These are phyloP conservation scores for Jordanella pulchra DNA, from an alignment of 2,797 vertebrate genomes.

Conservation along the genomic window DNA sequence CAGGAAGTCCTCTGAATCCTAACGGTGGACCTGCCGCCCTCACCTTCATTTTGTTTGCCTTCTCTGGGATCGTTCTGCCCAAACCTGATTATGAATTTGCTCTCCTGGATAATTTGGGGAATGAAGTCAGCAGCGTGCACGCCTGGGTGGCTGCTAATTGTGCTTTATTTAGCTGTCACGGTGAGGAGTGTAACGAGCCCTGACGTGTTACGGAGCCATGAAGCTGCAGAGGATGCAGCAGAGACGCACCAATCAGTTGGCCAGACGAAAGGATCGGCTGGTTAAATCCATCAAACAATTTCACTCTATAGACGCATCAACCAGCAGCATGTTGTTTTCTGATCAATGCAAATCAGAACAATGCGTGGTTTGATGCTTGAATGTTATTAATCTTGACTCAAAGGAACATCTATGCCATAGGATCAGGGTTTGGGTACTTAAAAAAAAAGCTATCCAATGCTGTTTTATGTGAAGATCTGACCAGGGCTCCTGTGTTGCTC, in stretches of 20 bases:
- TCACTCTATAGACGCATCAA: neutral
- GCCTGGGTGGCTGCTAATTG: slow-evolving; percentile 75
- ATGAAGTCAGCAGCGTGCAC: slow-evolving; percentile 50
- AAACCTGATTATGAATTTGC: slow-evolving; percentile 44
- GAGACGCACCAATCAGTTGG: neutral
- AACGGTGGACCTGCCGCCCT: slow-evolving; percentile 34
- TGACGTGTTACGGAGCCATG: slow-evolving; percentile 78
- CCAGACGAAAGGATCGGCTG: neutral
- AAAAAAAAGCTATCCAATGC: too few species aligned
- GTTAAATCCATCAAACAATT: neutral
- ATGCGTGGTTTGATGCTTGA: neutral
- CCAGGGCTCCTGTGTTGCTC: slow-evolving; percentile 50
- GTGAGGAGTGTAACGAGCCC: slow-evolving; percentile 76
- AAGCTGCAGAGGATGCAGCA: slow-evolving; percentile 37
- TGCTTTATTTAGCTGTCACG: slow-evolving; percentile 79
- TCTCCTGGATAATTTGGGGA: slow-evolving; percentile 49
- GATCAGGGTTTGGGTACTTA: too few species aligned
- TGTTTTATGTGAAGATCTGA: too few species aligned
- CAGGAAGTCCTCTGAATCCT: slow-evolving; percentile 10
- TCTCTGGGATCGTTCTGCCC: neutral
- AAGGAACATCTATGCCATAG: neutral
- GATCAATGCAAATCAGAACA: neutral
- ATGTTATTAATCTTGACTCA: neutral
- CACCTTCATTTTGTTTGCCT: slow-evolving; percentile 36
- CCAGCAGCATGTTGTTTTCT: neutral